These are phyloP conservation scores for Heliconius nattereri DNA, from an alignment of 1,140 invertebrate species.

Conservation along the genomic window DNA sequence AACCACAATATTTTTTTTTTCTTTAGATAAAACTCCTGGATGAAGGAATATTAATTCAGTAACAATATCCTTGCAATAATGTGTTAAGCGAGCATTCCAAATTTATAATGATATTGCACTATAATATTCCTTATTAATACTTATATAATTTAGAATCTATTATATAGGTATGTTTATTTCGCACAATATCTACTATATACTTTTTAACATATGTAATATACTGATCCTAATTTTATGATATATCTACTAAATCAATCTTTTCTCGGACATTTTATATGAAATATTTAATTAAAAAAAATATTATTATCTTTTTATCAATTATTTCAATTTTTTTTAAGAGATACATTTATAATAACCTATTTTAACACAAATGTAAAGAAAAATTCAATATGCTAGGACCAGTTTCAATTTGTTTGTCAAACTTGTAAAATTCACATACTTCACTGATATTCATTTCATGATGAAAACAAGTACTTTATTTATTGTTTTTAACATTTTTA, in stretches of 20 bases:
- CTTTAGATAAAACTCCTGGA: neutral
- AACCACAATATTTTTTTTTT: neutral
- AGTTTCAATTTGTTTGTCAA: neutral
- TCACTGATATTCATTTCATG: neutral
- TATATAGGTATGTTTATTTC: neutral
- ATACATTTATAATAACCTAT: neutral
- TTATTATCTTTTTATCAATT: no score
- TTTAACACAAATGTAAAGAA: neutral
- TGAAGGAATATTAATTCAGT: neutral
- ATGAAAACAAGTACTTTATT: slow-evolving; percentile 54
- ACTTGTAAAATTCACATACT: neutral
- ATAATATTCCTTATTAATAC: slow-evolving; percentile 8
- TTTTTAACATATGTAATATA: slow-evolving; percentile 2
- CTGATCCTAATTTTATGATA: neutral
- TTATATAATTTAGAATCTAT: slow-evolving; percentile 5
- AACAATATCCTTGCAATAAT: neutral
- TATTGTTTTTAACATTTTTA: slow-evolving; percentile 44
- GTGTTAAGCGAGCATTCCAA: neutral
- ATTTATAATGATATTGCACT: neutral
- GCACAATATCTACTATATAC: slow-evolving; percentile 9
- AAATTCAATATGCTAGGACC: neutral
- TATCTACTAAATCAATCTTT: no score
- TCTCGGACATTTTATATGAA: no score
- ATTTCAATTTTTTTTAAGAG: neutral
- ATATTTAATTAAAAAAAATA: no score